phyloP scores from a whole-genome alignment of 2,888 invertebrate species.

The Drosophila rubida region DNA sequence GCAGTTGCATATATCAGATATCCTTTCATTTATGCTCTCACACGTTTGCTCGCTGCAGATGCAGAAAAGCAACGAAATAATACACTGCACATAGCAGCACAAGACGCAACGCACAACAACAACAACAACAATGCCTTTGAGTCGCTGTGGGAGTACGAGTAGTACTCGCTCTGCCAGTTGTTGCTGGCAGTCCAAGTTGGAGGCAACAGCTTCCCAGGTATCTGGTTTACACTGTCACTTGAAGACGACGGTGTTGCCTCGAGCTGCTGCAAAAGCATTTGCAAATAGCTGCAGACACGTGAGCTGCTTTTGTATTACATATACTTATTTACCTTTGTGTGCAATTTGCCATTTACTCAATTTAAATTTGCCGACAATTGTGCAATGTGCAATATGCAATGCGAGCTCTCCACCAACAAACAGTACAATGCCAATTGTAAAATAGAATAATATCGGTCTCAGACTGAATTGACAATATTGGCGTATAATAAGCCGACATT shows the following conservation, averaged over 20 bases:
- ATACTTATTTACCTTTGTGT: constrained; percentile 54
- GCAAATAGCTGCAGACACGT: constrained; percentile 55
- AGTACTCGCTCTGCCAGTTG: not conserved
- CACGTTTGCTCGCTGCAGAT: constrained; percentile 43
- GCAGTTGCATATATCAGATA: constrained; percentile 44
- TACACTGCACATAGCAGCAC: constrained; percentile 37
- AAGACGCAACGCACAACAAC: constrained; percentile 45
- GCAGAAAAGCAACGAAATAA: constrained; percentile 68
- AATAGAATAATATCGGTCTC: constrained; percentile 18
- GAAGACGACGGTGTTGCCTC: constrained; percentile 4
- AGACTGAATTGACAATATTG: constrained; percentile 28
- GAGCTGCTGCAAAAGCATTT: constrained; percentile 8
- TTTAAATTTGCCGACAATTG: constrained; percentile 63
- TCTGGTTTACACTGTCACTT: constrained; percentile 26
- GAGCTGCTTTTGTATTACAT: constrained; percentile 34
- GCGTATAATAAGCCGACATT: constrained; percentile 19
- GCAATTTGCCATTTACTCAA: constrained; percentile 78
- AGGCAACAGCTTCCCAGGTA: constrained; percentile 5
- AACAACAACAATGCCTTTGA: constrained; percentile 4
- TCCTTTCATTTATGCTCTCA: constrained; percentile 66
- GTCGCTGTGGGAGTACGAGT: not conserved
- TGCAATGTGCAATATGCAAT: constrained; percentile 12
- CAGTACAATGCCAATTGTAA: constrained; percentile 34
- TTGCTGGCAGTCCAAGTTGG: not conserved
- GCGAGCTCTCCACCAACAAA: not conserved